Evolutionary conservation across 2,113 vertebrate genomes (phyloP), one percentile per base, ranked within the genome.

Genomic region (Phainopepla nitens): DNA sequence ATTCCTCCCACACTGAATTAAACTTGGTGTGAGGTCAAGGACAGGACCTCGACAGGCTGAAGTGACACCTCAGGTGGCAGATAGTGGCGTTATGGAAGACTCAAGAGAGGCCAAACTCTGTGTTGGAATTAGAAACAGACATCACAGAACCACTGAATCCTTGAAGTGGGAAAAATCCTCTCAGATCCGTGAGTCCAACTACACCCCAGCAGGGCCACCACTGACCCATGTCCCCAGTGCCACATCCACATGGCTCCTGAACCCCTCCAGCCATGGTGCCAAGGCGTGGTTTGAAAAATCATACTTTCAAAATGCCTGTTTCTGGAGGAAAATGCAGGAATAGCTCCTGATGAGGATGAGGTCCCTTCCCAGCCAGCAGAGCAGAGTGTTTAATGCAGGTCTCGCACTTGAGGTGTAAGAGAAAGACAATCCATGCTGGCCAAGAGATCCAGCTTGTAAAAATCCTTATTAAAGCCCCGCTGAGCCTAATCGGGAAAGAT

Each of bases 381-480:
- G 66, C 56, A 2, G 36, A 0, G 3, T 17, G 14, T 47, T 89
- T 78, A 84, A 86, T 10, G 47, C 44, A 4, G 80, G 76, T 28
- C 44, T 54, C 13, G 21, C 62, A 24, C 85, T 87, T 42, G 11
- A 94, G 93, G 89, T 83, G 76, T 16, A 61, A 66, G 77, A 53
- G 69, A 44, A 93, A 87, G 84, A 4, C 10, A 10, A 28, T 68
- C 56, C 1, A 0, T 12, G 58, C 77, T 36, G 90, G 89, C 87
- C 90, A 80, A 8, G 5, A 18, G n/a, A 86, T 70, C 94, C 89
- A 82, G 85, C 81, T 97, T 97, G 96, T 96, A 97, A 97, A 96
- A 97, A 75, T 76, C 94, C 94, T 96, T 85, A 94, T 97, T 97
- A 95, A 97, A 97, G 81, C 89, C 82, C 88, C 86, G 0, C 73